Evolutionary conservation across 2,113 vertebrate species (phyloP), one percentile per base, ranked within the genome.

Genomic region (Aspiorhynchus laticeps): DNA sequence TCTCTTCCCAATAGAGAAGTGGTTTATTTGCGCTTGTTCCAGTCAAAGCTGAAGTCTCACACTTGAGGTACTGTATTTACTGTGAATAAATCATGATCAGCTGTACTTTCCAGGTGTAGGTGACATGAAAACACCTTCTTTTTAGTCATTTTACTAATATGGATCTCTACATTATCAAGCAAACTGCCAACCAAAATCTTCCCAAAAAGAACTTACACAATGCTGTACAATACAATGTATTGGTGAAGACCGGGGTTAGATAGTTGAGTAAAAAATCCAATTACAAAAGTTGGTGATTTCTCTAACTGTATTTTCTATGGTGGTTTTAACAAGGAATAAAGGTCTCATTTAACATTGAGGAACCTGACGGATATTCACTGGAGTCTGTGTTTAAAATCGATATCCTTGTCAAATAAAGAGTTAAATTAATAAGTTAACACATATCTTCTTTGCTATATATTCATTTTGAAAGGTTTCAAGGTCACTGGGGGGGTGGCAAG

Each of bases 1-100:
- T 46, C 31, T 28, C 59, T 82, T 88, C 71, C 71, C 53, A 85
- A 61, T 4, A 78, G 7, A 83, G 82, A 81, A 80, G 53, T 85
- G 4, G 31, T 24, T 67, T 67, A 11, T 85, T 48, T 46, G 59
- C 3, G 14, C 7, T 21, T 19, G 43, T 51, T 77, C 75, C n/a
- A 5, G 41, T 77, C 12, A 77, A 6, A 43, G 71, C 24, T 15
- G 5, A 12, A 75, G 24, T 43, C 38, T n/a, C 38, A 43, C 11
- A 12, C 11, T 7, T 43, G 11, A 75, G 19, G 8, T 2, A 11
- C 6, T 71, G 33, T 36, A 21, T 36, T 21, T 71, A 21, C 19
- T 36, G 31, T 71, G 31, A 33, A 65, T 31, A 15, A 14, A n/a
- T 65, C 12, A 1, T 56, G 53, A 69, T 33, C 65, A 69, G 69